phyloP scores from a whole-genome alignment of 2,797 vertebrate species.

The Brotula barbata region DNA sequence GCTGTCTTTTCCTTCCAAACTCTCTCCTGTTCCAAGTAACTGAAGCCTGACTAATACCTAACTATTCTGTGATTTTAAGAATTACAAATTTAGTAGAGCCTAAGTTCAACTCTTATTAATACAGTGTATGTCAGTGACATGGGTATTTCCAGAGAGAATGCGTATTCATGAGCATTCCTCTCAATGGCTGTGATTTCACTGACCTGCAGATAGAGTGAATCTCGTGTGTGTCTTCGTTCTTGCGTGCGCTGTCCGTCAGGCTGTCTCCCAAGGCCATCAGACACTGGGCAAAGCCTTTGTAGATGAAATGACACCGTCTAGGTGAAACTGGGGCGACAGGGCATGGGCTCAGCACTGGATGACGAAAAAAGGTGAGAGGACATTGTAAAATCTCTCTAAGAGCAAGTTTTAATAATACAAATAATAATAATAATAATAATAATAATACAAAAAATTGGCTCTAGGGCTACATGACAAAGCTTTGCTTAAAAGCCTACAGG shows the following conservation, averaged over 20 bases:
- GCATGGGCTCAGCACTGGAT: constrained; percentile 74
- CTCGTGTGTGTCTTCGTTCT: constrained; percentile 81
- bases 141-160: too few species aligned
- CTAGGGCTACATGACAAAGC: too few species aligned
- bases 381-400: too few species aligned
- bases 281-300: constrained; percentile 92
- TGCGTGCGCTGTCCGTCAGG: constrained; percentile 81
- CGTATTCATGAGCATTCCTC: too few species aligned
- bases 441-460: too few species aligned
- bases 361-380: background rate
- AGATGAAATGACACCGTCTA: constrained; percentile 88
- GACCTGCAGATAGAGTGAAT: constrained; percentile 94
- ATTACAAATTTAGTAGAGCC: constrained; percentile 5
- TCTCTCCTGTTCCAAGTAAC: background rate
- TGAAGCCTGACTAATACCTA: constrained; percentile 8
- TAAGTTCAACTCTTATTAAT: too few species aligned
- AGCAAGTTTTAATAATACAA: too few species aligned
- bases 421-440: too few species aligned
- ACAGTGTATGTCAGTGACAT: too few species aligned
- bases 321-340: constrained; percentile 74
- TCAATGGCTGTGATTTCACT: constrained; percentile 35
- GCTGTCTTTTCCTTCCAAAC: constrained; percentile 28
- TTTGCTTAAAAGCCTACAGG: too few species aligned
- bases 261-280: constrained; percentile 91
- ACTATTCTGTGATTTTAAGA: background rate